Evolutionary conservation across 2,113 vertebrate species (phyloP).

Genomic region (Nothobranchius kuhntae): DNA sequence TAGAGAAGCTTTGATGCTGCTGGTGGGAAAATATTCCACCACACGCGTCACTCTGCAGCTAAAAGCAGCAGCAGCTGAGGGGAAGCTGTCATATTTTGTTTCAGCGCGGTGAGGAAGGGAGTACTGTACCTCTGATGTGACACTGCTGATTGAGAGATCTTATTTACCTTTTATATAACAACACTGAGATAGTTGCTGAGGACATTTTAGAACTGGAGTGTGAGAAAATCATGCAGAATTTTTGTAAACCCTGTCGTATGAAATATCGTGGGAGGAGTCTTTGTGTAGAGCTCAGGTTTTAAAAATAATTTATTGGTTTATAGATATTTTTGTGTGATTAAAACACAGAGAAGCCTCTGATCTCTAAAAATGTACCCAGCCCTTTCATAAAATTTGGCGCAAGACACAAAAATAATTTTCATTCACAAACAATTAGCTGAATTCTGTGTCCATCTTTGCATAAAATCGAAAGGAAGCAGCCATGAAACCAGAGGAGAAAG

Average conservation of each 20-base stretch:
- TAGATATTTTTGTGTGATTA: neutral
- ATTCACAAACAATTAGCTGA: neutral
- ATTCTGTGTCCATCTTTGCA: neutral
- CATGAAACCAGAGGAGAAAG: neutral
- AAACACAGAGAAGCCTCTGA: neutral
- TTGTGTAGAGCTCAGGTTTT: neutral
- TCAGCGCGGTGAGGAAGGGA: constrained; percentile 14
- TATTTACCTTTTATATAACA: constrained; percentile 22
- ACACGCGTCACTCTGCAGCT: constrained; percentile 40
- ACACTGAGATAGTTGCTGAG: constrained; percentile 1
- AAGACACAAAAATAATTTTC: neutral
- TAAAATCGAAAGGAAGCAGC: neutral
- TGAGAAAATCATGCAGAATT: constrained; percentile 20
- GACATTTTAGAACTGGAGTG: constrained; percentile 11
- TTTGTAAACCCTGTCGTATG: constrained; percentile 20
- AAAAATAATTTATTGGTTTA: neutral
- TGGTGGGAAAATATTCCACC: constrained; percentile 57
- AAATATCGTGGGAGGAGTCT: constrained; percentile 2
- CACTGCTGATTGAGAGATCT: constrained; percentile 10
- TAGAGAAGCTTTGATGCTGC: constrained; percentile 67
- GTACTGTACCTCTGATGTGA: constrained; percentile 24
- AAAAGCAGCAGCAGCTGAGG: constrained; percentile 23
- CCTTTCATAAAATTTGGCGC: no score
- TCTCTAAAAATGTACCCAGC: neutral
- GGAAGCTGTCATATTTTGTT: constrained; percentile 34